Conservation (phyloP, 2,113 vertebrate species). For the Ariopsis seemanni region DNA sequence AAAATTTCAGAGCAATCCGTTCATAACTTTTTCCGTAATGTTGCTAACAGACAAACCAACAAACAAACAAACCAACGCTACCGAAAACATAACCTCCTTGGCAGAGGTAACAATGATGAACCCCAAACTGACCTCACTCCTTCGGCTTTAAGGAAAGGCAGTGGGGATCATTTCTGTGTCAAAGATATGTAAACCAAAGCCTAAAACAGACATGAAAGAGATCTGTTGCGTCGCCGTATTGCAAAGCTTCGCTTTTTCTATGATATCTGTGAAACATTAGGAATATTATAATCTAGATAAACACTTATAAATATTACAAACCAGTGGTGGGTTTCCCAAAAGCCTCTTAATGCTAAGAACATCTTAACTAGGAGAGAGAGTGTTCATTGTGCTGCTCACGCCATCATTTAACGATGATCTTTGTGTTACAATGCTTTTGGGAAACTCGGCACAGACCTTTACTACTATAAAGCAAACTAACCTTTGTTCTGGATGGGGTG, state of each 20-base stretch:
- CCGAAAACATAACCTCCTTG: too few species aligned
- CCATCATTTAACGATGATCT: too few species aligned
- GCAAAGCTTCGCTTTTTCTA: not conserved
- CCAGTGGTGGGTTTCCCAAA: too few species aligned
- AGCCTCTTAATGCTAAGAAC: too few species aligned
- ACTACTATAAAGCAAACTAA: not conserved
- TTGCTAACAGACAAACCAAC: too few species aligned
- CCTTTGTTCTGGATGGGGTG: not conserved
- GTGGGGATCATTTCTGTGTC: not conserved
- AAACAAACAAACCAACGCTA: too few species aligned
- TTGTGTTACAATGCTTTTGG: too few species aligned
- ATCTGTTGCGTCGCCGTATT: not conserved
- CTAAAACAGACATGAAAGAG: not conserved
- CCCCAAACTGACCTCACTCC: not conserved
- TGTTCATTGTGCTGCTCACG: too few species aligned
- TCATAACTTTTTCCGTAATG: too few species aligned
- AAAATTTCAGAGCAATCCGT: too few species aligned
- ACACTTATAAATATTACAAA: not conserved
- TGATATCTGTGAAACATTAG: not conserved
- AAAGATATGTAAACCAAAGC: not conserved
- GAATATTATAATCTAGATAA: not conserved
- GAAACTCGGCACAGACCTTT: not conserved
- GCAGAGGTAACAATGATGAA: too few species aligned
- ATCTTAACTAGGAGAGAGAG: too few species aligned
- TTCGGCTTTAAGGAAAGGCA: not conserved